Base-by-base conservation (phyloP, 2,888 invertebrate genomes). In the Griposia aprilina region DNA sequence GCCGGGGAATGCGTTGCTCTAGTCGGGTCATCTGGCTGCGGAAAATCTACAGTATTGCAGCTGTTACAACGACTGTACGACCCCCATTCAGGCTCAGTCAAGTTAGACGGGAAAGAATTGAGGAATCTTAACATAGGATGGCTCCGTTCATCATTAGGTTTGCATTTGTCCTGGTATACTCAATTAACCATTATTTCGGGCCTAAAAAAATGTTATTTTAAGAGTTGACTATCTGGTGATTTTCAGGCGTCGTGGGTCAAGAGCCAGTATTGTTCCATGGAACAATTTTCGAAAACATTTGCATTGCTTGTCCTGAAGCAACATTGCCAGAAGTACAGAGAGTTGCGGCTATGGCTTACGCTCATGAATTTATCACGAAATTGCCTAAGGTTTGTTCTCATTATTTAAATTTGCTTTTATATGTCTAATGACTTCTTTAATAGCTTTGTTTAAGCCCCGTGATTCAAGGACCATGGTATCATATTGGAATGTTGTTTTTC, bases 201-300 rank as follows among this genome's bases (percentile, higher is more conserved):
- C 5, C 13, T 30, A 6, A 23, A 17, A 23, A n/a, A n/a, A n/a
- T n/a, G n/a, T n/a, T n/a, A n/a, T n/a, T 45, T 7, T 26, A 70
- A 5, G 0, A 15, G 17, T 50, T 26, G 26, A 59, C 41, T 15
- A 67, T 45, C n/a, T 73, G 8, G 45, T 48, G 5, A 26, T 83
- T 89, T 84, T 17, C 84, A 97, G 97, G 98, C 68, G 97, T 99
- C 41, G 99, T 99, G 1, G 99, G 98, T 0, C 99, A 99, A 94
- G 99, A 99, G 88, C 99, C 99, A 0, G 98, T 98, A 2, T 96
- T 99, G 23, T 99, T 99, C 94, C 98, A 98, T 76, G 98, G 98
- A 52, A 98, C 98, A 15, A 98, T 99, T 84, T 97, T 97, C 55
- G 97, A 97, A 57, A 97, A 97, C 87, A 97, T 97, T 81, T 95